A percentile compares a stretch with the other conserved stretches of the same genome.
Conservation (phyloP, 1,140 invertebrate species). For the Zaprionus vittiger region DNA sequence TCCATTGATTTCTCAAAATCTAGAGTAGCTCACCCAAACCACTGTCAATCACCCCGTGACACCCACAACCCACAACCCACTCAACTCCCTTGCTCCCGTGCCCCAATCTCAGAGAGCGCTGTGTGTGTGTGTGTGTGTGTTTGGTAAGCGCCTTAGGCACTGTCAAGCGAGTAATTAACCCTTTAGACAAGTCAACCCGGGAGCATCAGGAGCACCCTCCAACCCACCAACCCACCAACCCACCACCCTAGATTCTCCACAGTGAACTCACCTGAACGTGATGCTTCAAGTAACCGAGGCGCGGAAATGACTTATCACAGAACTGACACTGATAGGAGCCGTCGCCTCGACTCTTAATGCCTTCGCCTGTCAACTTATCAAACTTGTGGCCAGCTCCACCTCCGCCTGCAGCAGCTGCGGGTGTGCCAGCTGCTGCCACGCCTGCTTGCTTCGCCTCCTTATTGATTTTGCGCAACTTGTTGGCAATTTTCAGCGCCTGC, state of each 20-base stretch:
- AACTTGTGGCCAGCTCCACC: conserved; percentile 66
- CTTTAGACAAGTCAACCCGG: neutral
- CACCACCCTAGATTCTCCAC: neutral
- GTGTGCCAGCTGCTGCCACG: conserved; percentile 6
- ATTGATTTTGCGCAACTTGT: conserved; percentile 83
- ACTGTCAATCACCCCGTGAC: conserved; percentile 18
- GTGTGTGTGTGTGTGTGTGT: neutral
- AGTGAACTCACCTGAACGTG: conserved; percentile 93
- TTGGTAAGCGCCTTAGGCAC: conserved; percentile 44
- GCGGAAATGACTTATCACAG: conserved; percentile 95
- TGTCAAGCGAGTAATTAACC: conserved; percentile 51
- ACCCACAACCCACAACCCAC: neutral
- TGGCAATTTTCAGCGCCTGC: conserved; percentile 76
- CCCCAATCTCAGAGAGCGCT: conserved; percentile 19
- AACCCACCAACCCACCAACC: neutral
- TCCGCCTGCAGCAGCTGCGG: conserved; percentile 25
- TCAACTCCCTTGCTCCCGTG: neutral
- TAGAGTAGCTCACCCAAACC: neutral
- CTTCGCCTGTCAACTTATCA: conserved; percentile 84
- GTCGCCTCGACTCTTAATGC: conserved; percentile 80
- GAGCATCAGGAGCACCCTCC: neutral
- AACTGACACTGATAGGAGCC: conserved; percentile 94
- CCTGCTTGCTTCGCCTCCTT: conserved; percentile 62
- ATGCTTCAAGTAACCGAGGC: conserved; percentile 94
- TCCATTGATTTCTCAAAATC: neutral